Evolutionary conservation across 2,888 invertebrate genomes (phyloP), one percentile per base, ranked within the genome.

Genomic region (Dasypogon diadema): DNA sequence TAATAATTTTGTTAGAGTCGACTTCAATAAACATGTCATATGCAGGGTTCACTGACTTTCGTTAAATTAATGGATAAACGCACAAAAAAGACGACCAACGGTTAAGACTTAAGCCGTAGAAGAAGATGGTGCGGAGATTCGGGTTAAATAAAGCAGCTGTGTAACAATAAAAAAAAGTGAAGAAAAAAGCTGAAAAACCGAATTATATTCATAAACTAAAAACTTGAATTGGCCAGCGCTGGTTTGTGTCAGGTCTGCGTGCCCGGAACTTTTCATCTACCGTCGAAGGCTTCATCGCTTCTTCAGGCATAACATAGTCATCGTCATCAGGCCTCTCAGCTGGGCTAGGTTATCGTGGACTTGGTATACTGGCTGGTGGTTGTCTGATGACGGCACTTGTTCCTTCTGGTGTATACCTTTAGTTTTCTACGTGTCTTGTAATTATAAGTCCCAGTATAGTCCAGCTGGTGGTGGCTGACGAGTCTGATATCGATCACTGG

Each of bases 1-100:
- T 42, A 42, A 42, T 42, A 42, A 12, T 42, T 42, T 42, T n/a
- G 42, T 42, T 42, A 42, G 42, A 42, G 42, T 42, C 42, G 30
- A 30, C 8, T 63, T 63, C 65, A 65, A 48, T 65, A 65, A 65
- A 65, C 65, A 65, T 65, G 46, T 65, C 65, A 46, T 65, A 65
- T 21, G 5, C 24, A 12, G 48, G 24, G 65, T 65, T 65, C 65
- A 65, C 65, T 65, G 65, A 65, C 65, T 65, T 65, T 65, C 14
- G 24, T 65, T n/a, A 46, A 65, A 65, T 46, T 65, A 65, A 65
- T 65, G 65, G 65, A 16, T 42, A 65, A 65, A 65, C 42, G 65
- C 46, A 48, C 48, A 37, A 46, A 30, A 30, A 30, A 30, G 30
- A 30, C 30, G 30, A 30, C 4, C 3, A 30, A 30, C 8, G 30